Conservation (phyloP, 2,888 invertebrate species). For the Agrotis clavis region DNA sequence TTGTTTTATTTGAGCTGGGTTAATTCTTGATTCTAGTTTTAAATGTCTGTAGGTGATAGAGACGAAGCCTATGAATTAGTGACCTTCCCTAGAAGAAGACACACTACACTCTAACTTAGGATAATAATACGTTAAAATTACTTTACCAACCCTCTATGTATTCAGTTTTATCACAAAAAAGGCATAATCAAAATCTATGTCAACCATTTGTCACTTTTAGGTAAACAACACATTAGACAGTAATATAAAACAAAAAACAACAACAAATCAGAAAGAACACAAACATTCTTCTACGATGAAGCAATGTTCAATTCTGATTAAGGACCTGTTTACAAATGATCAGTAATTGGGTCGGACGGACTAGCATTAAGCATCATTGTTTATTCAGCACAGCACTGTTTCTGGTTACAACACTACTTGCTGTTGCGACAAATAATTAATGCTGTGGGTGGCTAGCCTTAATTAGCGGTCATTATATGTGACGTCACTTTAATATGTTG, state of each 20-base stretch:
- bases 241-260: constrained; percentile 19
- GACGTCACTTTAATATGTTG: constrained; percentile 44
- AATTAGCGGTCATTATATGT: constrained; percentile 58
- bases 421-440: constrained; percentile 61
- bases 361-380: constrained; percentile 55
- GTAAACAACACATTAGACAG: neutral
- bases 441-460: constrained; percentile 46
- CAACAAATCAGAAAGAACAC: neutral
- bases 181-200: too few species aligned
- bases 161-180: too few species aligned
- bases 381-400: constrained; percentile 53
- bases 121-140: too few species aligned
- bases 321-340: constrained; percentile 51
- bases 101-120: too few species aligned
- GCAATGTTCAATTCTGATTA: constrained; percentile 12
- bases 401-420: constrained; percentile 48
- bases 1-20: too few species aligned
- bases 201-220: too few species aligned
- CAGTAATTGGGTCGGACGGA: constrained; percentile 43
- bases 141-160: too few species aligned
- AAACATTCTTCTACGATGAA: neutral
- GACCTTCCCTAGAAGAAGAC: too few species aligned
- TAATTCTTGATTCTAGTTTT: too few species aligned
- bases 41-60: too few species aligned
- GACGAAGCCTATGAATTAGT: too few species aligned